These are phyloP conservation scores for Mesorhabditis spiculigera DNA, from an alignment of 2,888 invertebrate species.

Conservation along the genomic window DNA sequence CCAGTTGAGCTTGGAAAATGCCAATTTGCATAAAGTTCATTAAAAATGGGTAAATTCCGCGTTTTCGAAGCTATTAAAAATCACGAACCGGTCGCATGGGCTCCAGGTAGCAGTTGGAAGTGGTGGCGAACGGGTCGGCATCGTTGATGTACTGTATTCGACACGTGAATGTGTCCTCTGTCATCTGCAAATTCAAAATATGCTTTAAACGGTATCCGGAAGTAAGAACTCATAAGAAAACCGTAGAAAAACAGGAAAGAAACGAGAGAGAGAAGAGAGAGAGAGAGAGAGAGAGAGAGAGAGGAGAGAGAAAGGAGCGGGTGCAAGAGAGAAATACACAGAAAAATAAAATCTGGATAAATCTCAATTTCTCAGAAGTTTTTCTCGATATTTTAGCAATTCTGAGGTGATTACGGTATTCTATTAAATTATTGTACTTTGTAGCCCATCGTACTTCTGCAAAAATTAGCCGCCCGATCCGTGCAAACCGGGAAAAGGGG, in stretches of 20 bases:
- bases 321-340: too few species aligned
- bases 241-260: background rate
- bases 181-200: background rate
- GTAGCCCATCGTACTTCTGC: background rate
- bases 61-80: too few species aligned
- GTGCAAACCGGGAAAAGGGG: too few species aligned
- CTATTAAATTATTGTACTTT: too few species aligned
- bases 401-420: too few species aligned
- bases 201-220: too few species aligned
- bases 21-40: too few species aligned
- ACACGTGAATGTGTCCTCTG: slow-evolving; percentile 39
- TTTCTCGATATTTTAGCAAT: background rate
- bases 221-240: background rate
- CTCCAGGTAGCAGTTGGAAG: slow-evolving; percentile 72
- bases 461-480: background rate
- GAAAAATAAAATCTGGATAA: too few species aligned
- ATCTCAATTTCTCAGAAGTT: too few species aligned
- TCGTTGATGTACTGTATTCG: slow-evolving; percentile 77
- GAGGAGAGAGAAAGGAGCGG: too few species aligned
- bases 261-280: background rate
- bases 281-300: background rate
- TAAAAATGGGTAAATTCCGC: too few species aligned
- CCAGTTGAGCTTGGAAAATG: too few species aligned
- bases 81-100: slow-evolving; percentile 77
- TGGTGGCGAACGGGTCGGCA: slow-evolving; percentile 88